phyloP scores from a whole-genome alignment of 2,797 vertebrate genomes.

The Chelon labrosus region DNA sequence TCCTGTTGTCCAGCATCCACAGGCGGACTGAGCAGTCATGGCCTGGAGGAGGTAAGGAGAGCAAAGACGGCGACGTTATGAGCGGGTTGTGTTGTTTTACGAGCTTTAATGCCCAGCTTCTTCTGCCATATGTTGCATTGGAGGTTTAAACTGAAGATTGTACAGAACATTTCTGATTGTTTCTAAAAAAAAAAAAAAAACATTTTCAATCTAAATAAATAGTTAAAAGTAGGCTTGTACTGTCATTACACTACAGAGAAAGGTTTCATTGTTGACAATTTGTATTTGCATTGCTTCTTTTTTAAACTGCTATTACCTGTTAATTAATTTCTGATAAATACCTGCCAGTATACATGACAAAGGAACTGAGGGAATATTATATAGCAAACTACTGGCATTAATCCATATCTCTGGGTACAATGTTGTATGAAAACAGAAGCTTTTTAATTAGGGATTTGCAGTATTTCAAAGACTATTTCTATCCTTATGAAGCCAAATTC shows the following conservation, averaged over 20 bases:
- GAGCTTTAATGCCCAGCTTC: neutral
- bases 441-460: neutral
- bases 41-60: constrained; percentile 74
- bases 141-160: neutral
- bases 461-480: neutral
- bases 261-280: neutral
- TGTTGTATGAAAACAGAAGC: neutral
- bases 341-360: neutral
- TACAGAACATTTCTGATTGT: neutral
- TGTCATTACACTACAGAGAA: neutral
- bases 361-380: neutral
- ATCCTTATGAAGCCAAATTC: neutral
- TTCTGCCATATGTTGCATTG: neutral
- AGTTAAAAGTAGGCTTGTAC: neutral
- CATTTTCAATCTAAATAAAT: neutral
- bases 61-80: neutral
- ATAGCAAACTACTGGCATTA: neutral
- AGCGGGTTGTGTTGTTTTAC: neutral
- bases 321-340: neutral
- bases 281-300: neutral
- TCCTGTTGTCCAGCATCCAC: constrained; percentile 93
- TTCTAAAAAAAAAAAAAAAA: too few relatives aligned
- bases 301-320: neutral
- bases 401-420: neutral
- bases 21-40: constrained; percentile 94